Evolutionary conservation across 1,140 invertebrate species (phyloP).

Genomic region (Physella acuta): DNA sequence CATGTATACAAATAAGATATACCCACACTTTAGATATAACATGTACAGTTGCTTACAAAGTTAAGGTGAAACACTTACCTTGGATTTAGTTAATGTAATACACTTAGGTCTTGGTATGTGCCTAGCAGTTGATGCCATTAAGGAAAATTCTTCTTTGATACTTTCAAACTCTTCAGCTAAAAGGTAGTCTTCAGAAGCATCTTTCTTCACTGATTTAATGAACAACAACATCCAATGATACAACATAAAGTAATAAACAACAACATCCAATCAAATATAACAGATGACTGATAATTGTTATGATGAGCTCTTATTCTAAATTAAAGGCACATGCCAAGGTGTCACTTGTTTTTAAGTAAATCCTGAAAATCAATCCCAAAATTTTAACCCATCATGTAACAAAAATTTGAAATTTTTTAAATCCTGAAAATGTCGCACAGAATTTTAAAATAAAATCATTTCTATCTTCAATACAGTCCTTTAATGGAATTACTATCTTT

Average conservation of each 20-base stretch:
- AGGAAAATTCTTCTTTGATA: conserved; percentile 11
- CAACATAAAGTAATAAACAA: not conserved
- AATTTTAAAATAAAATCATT: no score
- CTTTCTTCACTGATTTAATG: not conserved
- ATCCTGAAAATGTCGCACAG: no score
- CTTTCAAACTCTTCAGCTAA: not conserved
- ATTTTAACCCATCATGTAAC: no score
- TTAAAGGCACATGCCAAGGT: not conserved
- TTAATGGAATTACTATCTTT: no score
- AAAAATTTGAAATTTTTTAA: no score
- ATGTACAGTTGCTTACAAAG: not conserved
- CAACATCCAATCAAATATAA: not conserved
- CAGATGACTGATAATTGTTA: not conserved
- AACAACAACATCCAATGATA: not conserved
- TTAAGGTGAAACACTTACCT: not conserved
- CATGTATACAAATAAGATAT: no score
- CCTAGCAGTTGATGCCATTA: conserved; percentile 4
- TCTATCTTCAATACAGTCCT: no score
- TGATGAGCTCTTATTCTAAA: not conserved
- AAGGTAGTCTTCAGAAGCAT: not conserved
- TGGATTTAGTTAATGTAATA: not conserved
- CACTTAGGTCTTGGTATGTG: conserved; percentile 6
- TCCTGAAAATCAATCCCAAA: no score
- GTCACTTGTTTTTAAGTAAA: not conserved
- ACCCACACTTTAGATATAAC: no score